Evolutionary conservation across 1,140 invertebrate species (phyloP).

Genomic region (Augochlora pura): DNA sequence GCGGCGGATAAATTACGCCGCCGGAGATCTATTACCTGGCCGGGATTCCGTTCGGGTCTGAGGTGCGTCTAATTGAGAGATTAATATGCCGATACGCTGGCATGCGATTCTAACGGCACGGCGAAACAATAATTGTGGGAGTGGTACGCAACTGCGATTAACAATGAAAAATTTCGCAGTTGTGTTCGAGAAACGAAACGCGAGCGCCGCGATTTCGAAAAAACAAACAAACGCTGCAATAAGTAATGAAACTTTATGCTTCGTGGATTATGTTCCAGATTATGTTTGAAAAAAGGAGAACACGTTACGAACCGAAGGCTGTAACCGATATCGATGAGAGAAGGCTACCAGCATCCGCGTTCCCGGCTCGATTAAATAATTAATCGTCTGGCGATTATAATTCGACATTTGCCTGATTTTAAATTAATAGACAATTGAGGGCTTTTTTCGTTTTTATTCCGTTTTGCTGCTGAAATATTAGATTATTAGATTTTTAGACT

Average conservation of each 20-base stretch:
- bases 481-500: no score
- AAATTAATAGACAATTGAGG: no score
- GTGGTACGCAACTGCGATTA: constrained; percentile 45
- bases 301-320: neutral
- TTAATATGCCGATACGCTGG: neutral
- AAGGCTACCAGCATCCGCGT: neutral
- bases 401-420: no score
- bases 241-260: no score
- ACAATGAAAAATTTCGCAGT: no score
- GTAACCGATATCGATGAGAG: neutral
- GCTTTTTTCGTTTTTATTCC: no score
- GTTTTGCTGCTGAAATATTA: no score
- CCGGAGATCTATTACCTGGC: neutral
- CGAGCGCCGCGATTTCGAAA: no score
- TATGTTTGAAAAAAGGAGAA: constrained; percentile 2
- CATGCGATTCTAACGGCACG: neutral
- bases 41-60: no score
- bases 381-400: neutral
- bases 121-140: constrained; percentile 42
- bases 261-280: neutral
- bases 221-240: no score
- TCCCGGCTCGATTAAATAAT: neutral
- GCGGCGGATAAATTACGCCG: neutral
- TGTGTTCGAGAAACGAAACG: no score
- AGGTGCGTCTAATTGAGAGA: neutral